Evolutionary conservation across 2,888 invertebrate genomes (phyloP), one percentile per base, ranked within the genome.

Genomic region (Miltochrista miniata): DNA sequence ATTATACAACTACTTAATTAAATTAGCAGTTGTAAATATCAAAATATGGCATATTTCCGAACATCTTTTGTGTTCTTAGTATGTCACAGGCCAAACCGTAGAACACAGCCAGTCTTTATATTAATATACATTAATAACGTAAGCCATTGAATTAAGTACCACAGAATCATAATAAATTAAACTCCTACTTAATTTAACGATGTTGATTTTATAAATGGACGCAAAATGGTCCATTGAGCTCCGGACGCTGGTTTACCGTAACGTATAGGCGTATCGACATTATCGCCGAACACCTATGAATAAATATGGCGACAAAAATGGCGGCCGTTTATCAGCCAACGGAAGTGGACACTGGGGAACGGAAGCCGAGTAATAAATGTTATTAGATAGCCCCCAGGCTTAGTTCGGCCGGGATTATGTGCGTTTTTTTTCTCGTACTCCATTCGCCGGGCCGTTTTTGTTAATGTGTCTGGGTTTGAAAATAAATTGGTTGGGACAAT

Each of bases 271-370:
- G 76, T 76, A 83, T 83, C 74, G 77, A 75, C 81, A 87, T 90
- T 87, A 92, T 90, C 89, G 79, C 79, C 70, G 77, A 75, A 76
- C 81, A 81, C 83, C 90, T 85, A 92, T 92, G 92, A 92, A 92
- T 91, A 92, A 91, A 92, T 90, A 91, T 88, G 84, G 88, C 83
- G 86, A 88, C 81, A 92, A 92, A 92, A 92, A 92, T 90, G 87
- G 90, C 82, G 78, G 64, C 90, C 85, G 87, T 92, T 91, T 92
- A 92, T 92, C 92, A 91, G 90, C 72, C 74, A 72, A 76, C 81
- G 88, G 88, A 90, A 91, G 90, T 90, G 91, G 91, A 83, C 91
- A 76, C 90, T 80, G 79, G 92, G 92, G 92, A 90, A 81, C 78
- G 80, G 81, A 78, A 79, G 80, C 79, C 66, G 78, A 75, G 89